Percentiles rank a stretch among this genome's conserved stretches.
Evolutionary conservation across 2,888 invertebrate species (phyloP).

Genomic region (Ecliptopera silaceata): DNA sequence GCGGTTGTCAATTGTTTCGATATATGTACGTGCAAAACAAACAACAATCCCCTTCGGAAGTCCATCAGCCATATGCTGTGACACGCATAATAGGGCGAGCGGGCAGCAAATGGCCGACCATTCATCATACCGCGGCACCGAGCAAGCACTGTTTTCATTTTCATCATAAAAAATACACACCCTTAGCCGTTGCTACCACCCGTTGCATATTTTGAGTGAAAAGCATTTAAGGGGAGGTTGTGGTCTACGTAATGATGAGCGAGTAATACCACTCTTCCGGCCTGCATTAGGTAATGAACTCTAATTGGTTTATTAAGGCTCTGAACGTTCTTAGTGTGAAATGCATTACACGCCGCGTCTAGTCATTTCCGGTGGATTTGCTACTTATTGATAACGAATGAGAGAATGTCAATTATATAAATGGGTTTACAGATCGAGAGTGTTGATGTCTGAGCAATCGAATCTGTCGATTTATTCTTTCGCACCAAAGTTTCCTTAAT

Average conservation of each 20-base stretch:
- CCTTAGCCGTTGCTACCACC: constrained; percentile 36
- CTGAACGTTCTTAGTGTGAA: constrained; percentile 66
- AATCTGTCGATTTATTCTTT: too few relatives aligned
- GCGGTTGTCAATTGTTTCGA: constrained; percentile 25
- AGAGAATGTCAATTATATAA: constrained; percentile 25
- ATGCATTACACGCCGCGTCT: constrained; percentile 59
- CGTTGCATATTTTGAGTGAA: constrained; percentile 55
- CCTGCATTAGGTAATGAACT: constrained; percentile 76
- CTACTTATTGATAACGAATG: constrained; percentile 30
- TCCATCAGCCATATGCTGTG: constrained; percentile 74
- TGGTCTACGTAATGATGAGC: constrained; percentile 74
- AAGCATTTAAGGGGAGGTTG: constrained; percentile 73
- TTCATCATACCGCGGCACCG: constrained; percentile 60
- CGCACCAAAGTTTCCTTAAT: too few relatives aligned
- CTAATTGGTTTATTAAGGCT: constrained; percentile 77
- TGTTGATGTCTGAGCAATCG: too few relatives aligned
- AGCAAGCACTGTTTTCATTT: constrained; percentile 64
- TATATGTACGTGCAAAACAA: constrained; percentile 53
- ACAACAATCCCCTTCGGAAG: constrained; percentile 55
- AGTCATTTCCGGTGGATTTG: constrained; percentile 50
- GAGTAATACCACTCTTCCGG: constrained; percentile 76
- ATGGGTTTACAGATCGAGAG: constrained; percentile 17
- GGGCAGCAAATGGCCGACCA: constrained; percentile 70
- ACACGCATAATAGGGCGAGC: constrained; percentile 61
- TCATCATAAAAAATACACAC: constrained; percentile 51